phyloP scores from a whole-genome alignment of 1,140 invertebrate genomes.

The Reticulitermes speratus region DNA sequence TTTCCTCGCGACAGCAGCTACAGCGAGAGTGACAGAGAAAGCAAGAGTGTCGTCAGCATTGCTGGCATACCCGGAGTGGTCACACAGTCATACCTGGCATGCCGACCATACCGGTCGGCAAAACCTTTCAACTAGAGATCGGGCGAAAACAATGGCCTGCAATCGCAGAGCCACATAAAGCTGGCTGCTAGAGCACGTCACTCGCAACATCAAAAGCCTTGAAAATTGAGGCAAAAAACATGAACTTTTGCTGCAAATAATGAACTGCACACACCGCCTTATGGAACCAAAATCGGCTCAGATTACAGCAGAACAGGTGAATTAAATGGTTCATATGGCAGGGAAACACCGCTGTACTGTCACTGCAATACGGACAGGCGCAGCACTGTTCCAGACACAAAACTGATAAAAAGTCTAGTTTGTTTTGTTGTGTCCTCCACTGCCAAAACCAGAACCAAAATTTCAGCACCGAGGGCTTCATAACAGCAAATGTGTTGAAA shows the following conservation, averaged over 20 bases:
- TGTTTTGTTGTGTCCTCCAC: too few species aligned
- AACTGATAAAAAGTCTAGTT: too few species aligned
- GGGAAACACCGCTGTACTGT: too few species aligned
- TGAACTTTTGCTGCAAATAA: background rate
- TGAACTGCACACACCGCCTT: background rate
- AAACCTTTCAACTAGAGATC: conserved; percentile 20
- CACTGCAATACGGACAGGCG: too few species aligned
- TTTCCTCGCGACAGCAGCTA: conserved; percentile 11
- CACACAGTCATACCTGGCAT: conserved; percentile 5
- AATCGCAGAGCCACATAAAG: background rate
- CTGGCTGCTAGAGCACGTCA: background rate
- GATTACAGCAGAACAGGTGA: too few species aligned
- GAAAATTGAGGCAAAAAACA: background rate
- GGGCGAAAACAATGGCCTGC: background rate
- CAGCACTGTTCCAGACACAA: too few species aligned
- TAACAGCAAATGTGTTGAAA: too few species aligned
- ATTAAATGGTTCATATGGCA: too few species aligned
- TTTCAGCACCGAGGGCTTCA: too few species aligned
- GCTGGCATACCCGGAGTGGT: conserved; percentile 16
- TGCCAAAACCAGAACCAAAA: too few species aligned
- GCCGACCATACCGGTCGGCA: background rate
- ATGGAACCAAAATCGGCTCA: too few species aligned
- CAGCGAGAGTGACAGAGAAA: background rate
- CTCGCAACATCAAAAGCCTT: background rate
- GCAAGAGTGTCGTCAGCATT: conserved; percentile 13